Base-by-base conservation (phyloP, 2,888 invertebrate species). In the Anodontia alba region DNA sequence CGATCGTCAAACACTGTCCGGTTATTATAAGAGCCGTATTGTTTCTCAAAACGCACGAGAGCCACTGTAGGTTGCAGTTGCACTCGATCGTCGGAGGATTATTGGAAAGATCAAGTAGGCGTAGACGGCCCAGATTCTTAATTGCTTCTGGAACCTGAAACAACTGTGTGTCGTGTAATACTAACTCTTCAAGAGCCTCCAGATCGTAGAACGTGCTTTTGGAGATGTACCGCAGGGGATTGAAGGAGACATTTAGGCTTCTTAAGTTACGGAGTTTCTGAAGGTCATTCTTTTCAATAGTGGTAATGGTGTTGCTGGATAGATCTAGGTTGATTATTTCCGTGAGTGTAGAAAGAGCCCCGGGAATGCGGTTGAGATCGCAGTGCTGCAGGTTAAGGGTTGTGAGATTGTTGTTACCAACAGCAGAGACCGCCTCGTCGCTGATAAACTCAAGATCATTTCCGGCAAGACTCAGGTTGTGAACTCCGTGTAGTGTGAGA, bases 281-380 rank as follows among this genome's bases (percentile, higher is more conserved):
- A 3, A 88, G 74, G 51, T 88, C 88, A 57, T 84, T 84, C 46
- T 81, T 79, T 26, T 88, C 88, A 15, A 89, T 87, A 15, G 85
- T 86, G 0, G 84, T 81, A 15, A 89, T 89, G 0, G 80, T 77
- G 72, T 89, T 89, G 49, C 81, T 70, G 1, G 87, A 81, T 2
- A 89, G 67, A 71, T 87, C 87, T 1, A 89, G 75, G 33, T 83
- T 67, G 12, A 38, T 70, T 1, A 88, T 31, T 12, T 46, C 51
- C 20, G 23, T 36, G 15, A 88, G 51, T 57, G 73, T 76, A 0
- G 87, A 84, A n/a, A 87, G 46, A 20, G 87, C 87, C 0, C 84
- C 87, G 0, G 88, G 88, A 23, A 89, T 87, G 17, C 88, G 81
- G 42, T 87, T 86, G 1, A 89, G 78, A 17, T 79, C 71, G 38